Evolutionary conservation across 2,888 invertebrate species (phyloP).

Genomic region (Tubulanus polymorphus): DNA sequence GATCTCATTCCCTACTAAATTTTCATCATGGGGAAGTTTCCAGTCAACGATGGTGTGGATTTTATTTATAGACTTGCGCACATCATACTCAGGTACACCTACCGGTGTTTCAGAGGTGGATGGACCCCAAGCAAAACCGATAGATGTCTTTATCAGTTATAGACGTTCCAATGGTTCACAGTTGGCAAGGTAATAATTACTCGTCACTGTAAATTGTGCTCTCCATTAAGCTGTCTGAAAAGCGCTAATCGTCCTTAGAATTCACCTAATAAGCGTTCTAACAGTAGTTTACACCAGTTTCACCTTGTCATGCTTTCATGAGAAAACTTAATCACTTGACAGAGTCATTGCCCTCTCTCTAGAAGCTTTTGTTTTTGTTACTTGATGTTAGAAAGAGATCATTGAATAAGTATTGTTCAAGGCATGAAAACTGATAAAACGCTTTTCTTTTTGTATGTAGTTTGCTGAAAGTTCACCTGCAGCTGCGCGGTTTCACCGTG

Average conservation of each 20-base stretch:
- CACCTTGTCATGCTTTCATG: not conserved
- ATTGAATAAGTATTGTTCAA: too few species aligned
- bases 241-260: too few species aligned
- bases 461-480: conserved; percentile 87
- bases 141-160: conserved; percentile 98
- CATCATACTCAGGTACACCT: too few species aligned
- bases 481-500: conserved; percentile 90
- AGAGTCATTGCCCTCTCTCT: not conserved
- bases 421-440: too few species aligned
- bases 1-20: too few species aligned
- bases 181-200: conserved; percentile 66
- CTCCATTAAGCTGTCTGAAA: too few species aligned
- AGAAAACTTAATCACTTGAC: not conserved
- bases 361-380: not conserved
- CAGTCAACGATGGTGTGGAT: too few species aligned
- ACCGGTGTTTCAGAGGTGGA: not conserved
- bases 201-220: not conserved
- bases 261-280: too few species aligned
- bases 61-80: too few species aligned
- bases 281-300: too few species aligned
- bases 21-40: too few species aligned
- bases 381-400: too few species aligned
- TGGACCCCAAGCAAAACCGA: conserved; percentile 31
- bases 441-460: conserved; percentile 30
- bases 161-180: conserved; percentile 95